Conservation (phyloP, 1,140 invertebrate genomes). For the Aphis gossypii region DNA sequence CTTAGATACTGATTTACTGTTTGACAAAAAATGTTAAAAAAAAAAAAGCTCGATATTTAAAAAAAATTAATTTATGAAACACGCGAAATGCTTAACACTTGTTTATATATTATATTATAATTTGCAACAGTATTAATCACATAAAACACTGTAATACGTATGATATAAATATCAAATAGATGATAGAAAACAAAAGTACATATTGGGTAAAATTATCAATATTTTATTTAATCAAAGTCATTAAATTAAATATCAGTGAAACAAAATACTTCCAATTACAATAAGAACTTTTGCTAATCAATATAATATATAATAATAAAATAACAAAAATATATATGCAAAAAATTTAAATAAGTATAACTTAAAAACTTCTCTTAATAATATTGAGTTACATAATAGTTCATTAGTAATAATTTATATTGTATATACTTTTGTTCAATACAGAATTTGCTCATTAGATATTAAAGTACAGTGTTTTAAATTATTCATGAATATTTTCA, state of each 20-base stretch:
- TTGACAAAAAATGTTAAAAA: not conserved
- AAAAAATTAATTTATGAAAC: not conserved
- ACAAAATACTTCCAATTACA: not conserved
- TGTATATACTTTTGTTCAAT: not conserved
- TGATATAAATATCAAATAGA: conserved; percentile 16
- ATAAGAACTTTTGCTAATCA: not conserved
- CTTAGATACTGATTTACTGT: not conserved
- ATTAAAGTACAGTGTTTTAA: not conserved
- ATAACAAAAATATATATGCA: conserved; percentile 29
- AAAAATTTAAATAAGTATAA: not conserved
- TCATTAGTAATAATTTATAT: conserved; percentile 30
- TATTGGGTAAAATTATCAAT: not conserved
- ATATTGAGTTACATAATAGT: conserved; percentile 14
- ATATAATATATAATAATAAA: conserved; percentile 8
- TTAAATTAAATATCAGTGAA: not conserved
- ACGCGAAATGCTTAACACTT: not conserved
- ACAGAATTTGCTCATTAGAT: conserved; percentile 22
- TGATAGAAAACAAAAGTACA: conserved; percentile 8
- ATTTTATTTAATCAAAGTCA: not conserved
- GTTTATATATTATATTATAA: not conserved
- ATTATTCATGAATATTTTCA: not conserved
- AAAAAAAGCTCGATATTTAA: not conserved
- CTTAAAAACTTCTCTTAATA: not conserved
- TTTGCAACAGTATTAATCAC: not conserved
- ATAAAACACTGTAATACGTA: not conserved